Conservation (phyloP, 2,797 vertebrate genomes). For the Brotula barbata region DNA sequence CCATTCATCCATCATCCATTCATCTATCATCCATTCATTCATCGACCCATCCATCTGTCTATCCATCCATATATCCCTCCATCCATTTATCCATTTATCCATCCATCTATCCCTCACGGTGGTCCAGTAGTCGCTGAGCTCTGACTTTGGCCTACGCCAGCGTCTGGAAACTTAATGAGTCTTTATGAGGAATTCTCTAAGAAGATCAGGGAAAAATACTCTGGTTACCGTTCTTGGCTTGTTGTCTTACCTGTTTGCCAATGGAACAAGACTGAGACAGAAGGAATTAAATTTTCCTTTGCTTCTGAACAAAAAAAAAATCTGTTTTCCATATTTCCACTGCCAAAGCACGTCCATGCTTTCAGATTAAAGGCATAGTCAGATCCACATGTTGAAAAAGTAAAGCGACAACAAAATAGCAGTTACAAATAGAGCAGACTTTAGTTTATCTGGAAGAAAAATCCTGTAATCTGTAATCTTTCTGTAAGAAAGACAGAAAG, state of each 20-base stretch:
- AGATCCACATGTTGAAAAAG: neutral
- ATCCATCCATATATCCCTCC: too few species aligned
- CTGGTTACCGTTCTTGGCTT: neutral
- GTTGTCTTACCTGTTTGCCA: conserved; percentile 41
- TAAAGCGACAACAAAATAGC: neutral
- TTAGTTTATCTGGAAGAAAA: too few species aligned
- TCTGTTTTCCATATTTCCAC: conserved; percentile 40
- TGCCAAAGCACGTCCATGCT: conserved; percentile 31
- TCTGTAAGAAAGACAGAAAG: too few species aligned
- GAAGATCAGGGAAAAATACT: conserved; percentile 6
- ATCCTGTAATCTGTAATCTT: too few species aligned
- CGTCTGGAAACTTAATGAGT: neutral
- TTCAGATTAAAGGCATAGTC: conserved; percentile 8
- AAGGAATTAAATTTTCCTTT: conserved; percentile 32
- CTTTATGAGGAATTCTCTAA: neutral
- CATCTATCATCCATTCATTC: too few species aligned
- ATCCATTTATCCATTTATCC: too few species aligned
- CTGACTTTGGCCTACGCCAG: neutral
- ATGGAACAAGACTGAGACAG: conserved; percentile 29
- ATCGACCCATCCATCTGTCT: too few species aligned
- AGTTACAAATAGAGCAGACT: too few species aligned
- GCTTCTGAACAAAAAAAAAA: conserved; percentile 19
- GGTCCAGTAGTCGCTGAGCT: neutral
- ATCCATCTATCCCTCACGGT: too few species aligned
- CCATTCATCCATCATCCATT: too few species aligned